These are phyloP conservation scores for Procavia capensis DNA, from an alignment of 2,113 vertebrate species.

Conservation along the genomic window DNA sequence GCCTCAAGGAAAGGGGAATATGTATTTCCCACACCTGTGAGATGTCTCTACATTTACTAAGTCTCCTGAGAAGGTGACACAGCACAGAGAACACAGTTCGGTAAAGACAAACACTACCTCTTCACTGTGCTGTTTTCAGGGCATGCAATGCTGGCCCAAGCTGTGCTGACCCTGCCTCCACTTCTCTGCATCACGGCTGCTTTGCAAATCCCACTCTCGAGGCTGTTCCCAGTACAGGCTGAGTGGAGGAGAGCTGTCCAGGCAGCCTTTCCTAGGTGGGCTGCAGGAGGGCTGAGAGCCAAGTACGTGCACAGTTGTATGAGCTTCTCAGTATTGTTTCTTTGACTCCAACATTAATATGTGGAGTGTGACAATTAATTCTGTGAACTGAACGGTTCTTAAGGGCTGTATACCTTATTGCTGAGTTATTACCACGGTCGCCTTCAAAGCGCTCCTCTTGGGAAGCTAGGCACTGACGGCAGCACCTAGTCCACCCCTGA, in stretches of 20 bases:
- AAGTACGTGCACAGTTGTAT: not conserved
- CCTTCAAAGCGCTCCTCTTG: no score
- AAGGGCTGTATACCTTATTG: no score
- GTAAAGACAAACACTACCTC: accelerated
- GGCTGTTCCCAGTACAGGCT: not conserved
- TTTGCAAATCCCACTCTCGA: not conserved
- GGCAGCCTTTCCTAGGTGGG: not conserved
- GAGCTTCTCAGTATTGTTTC: not conserved
- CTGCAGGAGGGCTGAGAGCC: not conserved
- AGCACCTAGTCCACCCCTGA: no score
- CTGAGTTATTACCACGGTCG: no score
- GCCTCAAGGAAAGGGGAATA: not conserved
- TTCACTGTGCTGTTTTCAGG: not conserved
- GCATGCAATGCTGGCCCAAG: no score
- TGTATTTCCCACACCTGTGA: not conserved
- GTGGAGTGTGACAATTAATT: no score
- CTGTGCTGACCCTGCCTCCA: not conserved
- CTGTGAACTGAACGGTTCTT: no score
- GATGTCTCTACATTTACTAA: not conserved
- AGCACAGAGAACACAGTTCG: not conserved
- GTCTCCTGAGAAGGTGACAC: not conserved
- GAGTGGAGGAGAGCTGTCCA: not conserved
- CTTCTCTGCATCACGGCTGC: not conserved
- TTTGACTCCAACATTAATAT: not conserved
- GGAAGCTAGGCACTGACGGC: no score